Percentiles rank a stretch among this genome's conserved stretches.
phyloP scores from a whole-genome alignment of 2,888 invertebrate species.

The Teleiodes luculella region DNA sequence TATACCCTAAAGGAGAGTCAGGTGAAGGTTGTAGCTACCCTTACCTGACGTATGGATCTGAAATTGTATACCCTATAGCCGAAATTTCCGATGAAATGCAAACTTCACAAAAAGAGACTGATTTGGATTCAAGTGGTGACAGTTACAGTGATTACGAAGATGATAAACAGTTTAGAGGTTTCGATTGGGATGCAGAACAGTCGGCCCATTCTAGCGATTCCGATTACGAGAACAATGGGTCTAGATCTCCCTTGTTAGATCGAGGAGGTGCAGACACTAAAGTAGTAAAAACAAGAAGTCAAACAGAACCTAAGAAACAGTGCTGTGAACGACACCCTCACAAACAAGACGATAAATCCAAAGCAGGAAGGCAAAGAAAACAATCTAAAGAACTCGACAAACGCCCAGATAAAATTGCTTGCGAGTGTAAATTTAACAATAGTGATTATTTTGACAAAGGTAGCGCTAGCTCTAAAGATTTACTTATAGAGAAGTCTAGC shows the following conservation, averaged over 20 bases:
- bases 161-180: slow-evolving; percentile 75
- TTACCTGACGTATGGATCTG: slow-evolving; percentile 82
- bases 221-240: slow-evolving; percentile 83
- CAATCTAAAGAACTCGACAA: slow-evolving; percentile 48
- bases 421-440: slow-evolving; percentile 51
- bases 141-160: slow-evolving; percentile 82
- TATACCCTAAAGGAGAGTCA: slow-evolving; percentile 81
- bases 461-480: slow-evolving; percentile 85
- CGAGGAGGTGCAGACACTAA: slow-evolving; percentile 62
- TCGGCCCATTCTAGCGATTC: slow-evolving; percentile 80
- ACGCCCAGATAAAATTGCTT: slow-evolving; percentile 42
- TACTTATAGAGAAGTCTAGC: slow-evolving; percentile 79
- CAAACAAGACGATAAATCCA: slow-evolving; percentile 60
- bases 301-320: slow-evolving; percentile 57
- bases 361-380: slow-evolving; percentile 67
- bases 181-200: slow-evolving; percentile 72
- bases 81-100: slow-evolving; percentile 90
- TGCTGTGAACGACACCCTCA: slow-evolving; percentile 55
- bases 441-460: slow-evolving; percentile 79
- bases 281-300: slow-evolving; percentile 61
- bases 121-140: slow-evolving; percentile 78
- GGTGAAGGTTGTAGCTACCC: slow-evolving; percentile 88
- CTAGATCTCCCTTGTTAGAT: slow-evolving; percentile 83
- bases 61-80: slow-evolving; percentile 90
- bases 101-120: slow-evolving; percentile 81